These are phyloP conservation scores for Amiota mariae DNA, from an alignment of 2,888 invertebrate species.

Conservation along the genomic window DNA sequence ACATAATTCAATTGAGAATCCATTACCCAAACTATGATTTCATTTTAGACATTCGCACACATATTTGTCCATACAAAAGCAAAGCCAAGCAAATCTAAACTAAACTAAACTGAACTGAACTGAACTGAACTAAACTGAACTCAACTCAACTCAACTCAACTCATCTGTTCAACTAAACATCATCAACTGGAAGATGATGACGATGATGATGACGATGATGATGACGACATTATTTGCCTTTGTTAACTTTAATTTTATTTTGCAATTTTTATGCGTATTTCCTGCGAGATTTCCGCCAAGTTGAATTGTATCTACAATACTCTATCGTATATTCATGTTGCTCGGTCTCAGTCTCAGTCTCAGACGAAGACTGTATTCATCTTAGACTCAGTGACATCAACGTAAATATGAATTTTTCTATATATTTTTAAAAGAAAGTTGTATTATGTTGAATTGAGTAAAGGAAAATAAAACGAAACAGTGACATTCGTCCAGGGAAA, in stretches of 20 bases:
- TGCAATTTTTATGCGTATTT: constrained; percentile 29
- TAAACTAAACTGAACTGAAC: no score
- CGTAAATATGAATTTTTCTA: constrained; percentile 42
- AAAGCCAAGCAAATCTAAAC: background rate
- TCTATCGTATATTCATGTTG: no score
- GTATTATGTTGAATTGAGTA: background rate
- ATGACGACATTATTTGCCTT: background rate
- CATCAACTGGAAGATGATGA: no score
- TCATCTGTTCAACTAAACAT: no score
- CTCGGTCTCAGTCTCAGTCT: no score
- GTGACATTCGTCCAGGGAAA: constrained; percentile 45
- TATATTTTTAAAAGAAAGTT: background rate
- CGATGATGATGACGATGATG: background rate
- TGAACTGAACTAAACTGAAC: no score
- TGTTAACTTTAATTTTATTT: constrained; percentile 29
- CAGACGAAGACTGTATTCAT: no score
- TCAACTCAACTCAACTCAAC: no score
- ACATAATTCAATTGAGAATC: constrained; percentile 25
- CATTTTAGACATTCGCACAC: background rate
- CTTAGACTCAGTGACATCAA: background rate
- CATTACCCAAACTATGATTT: constrained; percentile 26
- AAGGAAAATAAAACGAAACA: constrained; percentile 8
- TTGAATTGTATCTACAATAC: background rate
- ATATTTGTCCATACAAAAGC: background rate
- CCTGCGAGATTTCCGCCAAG: constrained; percentile 22